A percentile compares a stretch with the other conserved stretches of the same genome.
Evolutionary conservation across 2,113 vertebrate species (phyloP).

Genomic region (Phyllostomus hastatus): DNA sequence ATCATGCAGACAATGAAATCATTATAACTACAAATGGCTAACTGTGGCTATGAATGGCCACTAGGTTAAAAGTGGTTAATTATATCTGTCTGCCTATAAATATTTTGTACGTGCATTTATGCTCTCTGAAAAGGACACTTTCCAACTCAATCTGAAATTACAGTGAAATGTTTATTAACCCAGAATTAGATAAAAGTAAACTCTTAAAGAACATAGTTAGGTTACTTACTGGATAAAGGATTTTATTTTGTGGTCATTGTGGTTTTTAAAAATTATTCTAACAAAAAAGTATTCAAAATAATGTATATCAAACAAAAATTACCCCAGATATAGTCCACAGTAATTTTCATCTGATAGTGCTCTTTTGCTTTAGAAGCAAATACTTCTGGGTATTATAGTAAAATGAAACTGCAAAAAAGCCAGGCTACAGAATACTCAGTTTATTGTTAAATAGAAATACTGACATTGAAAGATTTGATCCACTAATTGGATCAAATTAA

Average conservation of each 20-base stretch:
- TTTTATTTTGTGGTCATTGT: neutral
- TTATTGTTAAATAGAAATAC: constrained; percentile 12
- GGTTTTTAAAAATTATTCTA: constrained; percentile 2
- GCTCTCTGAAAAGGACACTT: neutral
- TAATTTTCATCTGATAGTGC: neutral
- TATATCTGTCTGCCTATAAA: neutral
- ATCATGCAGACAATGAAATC: neutral
- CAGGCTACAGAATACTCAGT: neutral
- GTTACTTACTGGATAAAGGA: neutral
- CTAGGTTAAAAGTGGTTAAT: neutral
- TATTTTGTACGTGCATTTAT: neutral
- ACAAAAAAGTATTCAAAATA: constrained; percentile 23
- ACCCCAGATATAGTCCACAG: neutral
- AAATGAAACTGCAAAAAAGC: neutral
- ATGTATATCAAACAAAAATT: neutral
- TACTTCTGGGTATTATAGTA: neutral
- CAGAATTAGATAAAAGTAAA: neutral
- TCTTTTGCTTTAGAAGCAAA: constrained; percentile 16
- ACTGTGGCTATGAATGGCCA: neutral
- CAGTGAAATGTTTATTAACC: neutral
- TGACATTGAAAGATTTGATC: neutral
- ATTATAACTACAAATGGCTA: neutral
- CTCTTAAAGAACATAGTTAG: neutral
- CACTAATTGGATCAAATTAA: neutral
- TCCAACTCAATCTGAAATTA: constrained; percentile 4